Evolutionary conservation across 2,888 invertebrate species (phyloP), one percentile per base, ranked within the genome.

Genomic region (Eristalis tenax): DNA sequence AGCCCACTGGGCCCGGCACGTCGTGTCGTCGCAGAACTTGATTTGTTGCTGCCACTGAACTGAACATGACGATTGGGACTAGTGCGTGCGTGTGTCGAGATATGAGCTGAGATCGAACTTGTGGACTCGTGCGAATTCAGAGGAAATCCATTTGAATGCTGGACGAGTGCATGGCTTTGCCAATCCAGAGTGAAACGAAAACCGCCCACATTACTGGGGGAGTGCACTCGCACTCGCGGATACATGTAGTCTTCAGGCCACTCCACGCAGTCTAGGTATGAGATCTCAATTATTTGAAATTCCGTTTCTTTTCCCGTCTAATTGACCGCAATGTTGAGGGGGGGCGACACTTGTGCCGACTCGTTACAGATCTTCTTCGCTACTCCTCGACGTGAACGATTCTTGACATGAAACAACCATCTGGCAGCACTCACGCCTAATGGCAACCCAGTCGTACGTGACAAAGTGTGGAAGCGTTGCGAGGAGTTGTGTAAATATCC

Each of bases 381-480:
- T 69, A 57, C 43, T 69, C 64, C 57, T 56, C 59, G 50, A 77
- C 40, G 32, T 81, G 69, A 85, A 85, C 40, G 43, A 69, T 74
- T 81, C 69, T 81, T 81, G 71, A 85, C 84, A 77, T 81, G 76
- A 35, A 81, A 69, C 63, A 76, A 23, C 71, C 75, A 56, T 65
- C 28, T 70, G 75, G 65, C 64, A 15, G 64, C 15, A 73, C 32
- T 11, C 68, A 64, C 40, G 40, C 71, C 64, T 69, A 43, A 76
- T 50, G 28, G 50, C 68, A 73, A 64, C 73, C 76, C 59, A 77
- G 64, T 59, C 59, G 76, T 85, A 85, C 85, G 85, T 85, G 85
- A 64, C 76, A 77, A 85, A 85, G 85, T 85, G 81, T 85, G 73
- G 11, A 26, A 64, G 11, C 59, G 26, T 5, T 26, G 26, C 50